phyloP scores from a whole-genome alignment of 1,140 invertebrate genomes.

The Paraescarpia echinospica region DNA sequence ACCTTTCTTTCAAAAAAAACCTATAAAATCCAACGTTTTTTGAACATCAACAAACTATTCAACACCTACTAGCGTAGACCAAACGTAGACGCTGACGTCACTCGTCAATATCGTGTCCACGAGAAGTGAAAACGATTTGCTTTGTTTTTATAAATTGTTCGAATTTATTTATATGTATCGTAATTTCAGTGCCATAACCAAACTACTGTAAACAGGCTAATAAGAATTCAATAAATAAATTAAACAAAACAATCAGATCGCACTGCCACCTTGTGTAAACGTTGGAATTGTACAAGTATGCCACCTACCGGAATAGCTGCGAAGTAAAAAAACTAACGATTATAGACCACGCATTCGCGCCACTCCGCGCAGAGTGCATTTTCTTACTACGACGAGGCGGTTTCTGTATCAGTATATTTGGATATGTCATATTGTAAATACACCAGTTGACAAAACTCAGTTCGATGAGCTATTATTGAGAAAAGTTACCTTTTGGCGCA shows the following conservation, averaged over 20 bases:
- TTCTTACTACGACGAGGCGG: no score
- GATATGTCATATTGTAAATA: no score
- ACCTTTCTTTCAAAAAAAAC: background rate
- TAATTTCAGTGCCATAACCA: background rate
- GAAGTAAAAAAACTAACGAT: background rate
- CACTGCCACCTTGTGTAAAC: background rate
- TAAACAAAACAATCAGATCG: background rate
- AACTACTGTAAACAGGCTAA: background rate
- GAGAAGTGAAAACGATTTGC: background rate
- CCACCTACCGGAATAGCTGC: background rate
- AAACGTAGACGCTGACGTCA: conserved; percentile 3
- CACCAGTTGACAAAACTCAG: no score
- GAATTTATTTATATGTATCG: background rate
- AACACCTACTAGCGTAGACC: background rate
- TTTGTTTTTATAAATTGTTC: background rate
- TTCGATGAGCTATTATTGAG: no score
- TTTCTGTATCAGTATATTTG: no score
- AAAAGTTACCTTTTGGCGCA: no score
- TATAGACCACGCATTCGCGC: background rate
- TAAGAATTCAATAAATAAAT: background rate
- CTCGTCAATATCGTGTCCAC: background rate
- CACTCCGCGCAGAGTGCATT: no score
- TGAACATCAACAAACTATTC: background rate
- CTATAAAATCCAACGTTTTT: background rate
- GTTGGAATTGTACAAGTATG: background rate